Evolutionary conservation across 2,888 invertebrate species (phyloP), one percentile per base, ranked within the genome.

Genomic region (Drosophila hamatofila): DNA sequence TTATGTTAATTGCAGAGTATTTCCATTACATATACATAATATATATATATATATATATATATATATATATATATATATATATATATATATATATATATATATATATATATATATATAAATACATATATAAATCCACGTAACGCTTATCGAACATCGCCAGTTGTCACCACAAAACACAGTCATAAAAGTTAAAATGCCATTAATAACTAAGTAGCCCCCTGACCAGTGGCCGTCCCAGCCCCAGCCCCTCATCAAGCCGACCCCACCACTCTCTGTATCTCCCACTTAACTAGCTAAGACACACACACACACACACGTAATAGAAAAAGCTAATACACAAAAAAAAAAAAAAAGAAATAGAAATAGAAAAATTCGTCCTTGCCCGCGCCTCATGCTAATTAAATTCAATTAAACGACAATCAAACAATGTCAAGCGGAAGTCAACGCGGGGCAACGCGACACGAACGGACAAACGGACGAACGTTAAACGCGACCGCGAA

Each of bases 341-440:
- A 35, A 35, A 35, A 25, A 25, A 18, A 21, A 44, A 18, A 21
- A 54, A 65, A 41, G 48, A 55, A 49, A 48, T 48, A n/a, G 39
- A 27, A 37, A 11, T 25, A 18, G 27, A 58, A 48, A 71, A 75
- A 75, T 67, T 78, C 72, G 82, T 76, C 88, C 78, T 88, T 78
- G 83, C 70, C 69, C 61, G 83, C 73, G 86, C 73, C 89, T 88
- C 79, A 85, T 88, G 88, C 91, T 92, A 91, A 92, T 91, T 91
- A 91, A 92, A 91, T 91, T 92, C 92, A 91, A 91, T 92, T 92
- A 91, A 92, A 92, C 86, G 89, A 88, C 92, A 92, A 91, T 91
- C 92, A 92, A 92, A 90, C 90, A 90, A 87, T 90, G 92, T 92
- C 91, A 91, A 91, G 83, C 91, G 86, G 89, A 83, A 89, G 83